Evolutionary conservation across 2,888 invertebrate genomes (phyloP).

Genomic region (Aleiodes leptofemur): DNA sequence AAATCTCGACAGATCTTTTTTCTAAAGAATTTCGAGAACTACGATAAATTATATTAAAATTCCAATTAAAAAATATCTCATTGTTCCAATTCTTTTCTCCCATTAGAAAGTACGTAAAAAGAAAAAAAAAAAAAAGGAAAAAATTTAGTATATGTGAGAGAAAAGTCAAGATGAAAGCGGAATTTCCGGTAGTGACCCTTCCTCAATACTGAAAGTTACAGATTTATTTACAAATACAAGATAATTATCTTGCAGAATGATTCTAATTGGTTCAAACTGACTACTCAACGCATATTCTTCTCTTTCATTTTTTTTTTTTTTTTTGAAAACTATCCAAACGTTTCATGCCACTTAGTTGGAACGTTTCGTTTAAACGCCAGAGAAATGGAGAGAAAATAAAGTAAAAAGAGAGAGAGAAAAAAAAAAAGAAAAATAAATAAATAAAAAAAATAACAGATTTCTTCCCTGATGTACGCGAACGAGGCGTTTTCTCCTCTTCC

Average conservation of each 20-base stretch:
- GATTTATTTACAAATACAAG: constrained; percentile 25
- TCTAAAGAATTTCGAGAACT: no score
- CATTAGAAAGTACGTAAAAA: constrained; percentile 15
- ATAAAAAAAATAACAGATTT: constrained; percentile 29
- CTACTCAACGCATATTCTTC: neutral
- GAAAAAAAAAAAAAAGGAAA: neutral
- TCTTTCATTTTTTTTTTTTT: no score
- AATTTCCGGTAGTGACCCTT: constrained; percentile 24
- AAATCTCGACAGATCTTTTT: no score
- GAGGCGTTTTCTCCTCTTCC: constrained; percentile 21
- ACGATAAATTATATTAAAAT: no score
- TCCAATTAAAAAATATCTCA: no score
- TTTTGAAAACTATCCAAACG: no score
- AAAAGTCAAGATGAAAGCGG: constrained; percentile 26
- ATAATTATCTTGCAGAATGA: constrained; percentile 28
- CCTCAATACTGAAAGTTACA: constrained; percentile 13
- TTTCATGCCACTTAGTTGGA: no score
- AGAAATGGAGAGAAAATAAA: neutral
- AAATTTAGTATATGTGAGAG: constrained; percentile 6
- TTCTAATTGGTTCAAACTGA: constrained; percentile 28
- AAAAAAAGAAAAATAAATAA: neutral
- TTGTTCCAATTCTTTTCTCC: neutral
- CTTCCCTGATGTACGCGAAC: constrained; percentile 43
- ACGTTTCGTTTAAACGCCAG: no score
- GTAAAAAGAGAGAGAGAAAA: neutral